Conservation (phyloP, 2,888 invertebrate genomes). For the Psococerastis gibbosa region DNA sequence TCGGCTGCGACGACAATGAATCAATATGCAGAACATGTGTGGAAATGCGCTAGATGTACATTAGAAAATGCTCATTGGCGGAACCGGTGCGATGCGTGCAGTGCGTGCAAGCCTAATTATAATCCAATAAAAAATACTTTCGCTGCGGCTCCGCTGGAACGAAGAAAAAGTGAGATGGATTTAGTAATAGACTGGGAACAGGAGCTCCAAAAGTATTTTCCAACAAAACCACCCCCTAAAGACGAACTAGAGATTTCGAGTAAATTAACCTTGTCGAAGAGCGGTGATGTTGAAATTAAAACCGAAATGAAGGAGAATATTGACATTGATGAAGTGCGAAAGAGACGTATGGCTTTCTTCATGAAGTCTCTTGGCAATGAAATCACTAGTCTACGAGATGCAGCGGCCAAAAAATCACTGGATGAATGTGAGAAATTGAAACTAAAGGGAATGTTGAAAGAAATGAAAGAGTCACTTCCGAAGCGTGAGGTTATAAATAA, state of each 20-base stretch:
- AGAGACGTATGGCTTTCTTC: constrained; percentile 21
- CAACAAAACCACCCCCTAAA: constrained; percentile 6
- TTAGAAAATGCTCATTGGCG: constrained; percentile 38
- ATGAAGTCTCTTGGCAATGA: constrained; percentile 9
- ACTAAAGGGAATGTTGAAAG: constrained; percentile 50
- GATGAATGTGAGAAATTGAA: constrained; percentile 18
- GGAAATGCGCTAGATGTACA: constrained; percentile 41
- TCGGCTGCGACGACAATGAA: constrained; percentile 9
- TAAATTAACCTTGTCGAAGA: constrained; percentile 8
- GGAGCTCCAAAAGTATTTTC: constrained; percentile 20
- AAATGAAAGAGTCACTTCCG: constrained; percentile 57
- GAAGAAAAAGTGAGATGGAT: not conserved
- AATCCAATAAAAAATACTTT: constrained; percentile 2
- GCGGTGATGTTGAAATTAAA: constrained; percentile 8
- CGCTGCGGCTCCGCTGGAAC: constrained; percentile 10
- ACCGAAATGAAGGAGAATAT: not conserved
- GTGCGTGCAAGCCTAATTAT: constrained; percentile 27
- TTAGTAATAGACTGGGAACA: constrained; percentile 19
- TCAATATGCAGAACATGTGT: constrained; percentile 19
- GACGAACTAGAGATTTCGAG: constrained; percentile 8
- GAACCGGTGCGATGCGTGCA: constrained; percentile 41
- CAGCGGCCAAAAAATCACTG: constrained; percentile 6
- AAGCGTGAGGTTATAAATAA: constrained; percentile 25
- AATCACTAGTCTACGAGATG: not conserved
- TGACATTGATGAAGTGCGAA: constrained; percentile 19